Evolutionary conservation across 2,797 vertebrate species (phyloP).

Genomic region (Gymnocypris eckloni): DNA sequence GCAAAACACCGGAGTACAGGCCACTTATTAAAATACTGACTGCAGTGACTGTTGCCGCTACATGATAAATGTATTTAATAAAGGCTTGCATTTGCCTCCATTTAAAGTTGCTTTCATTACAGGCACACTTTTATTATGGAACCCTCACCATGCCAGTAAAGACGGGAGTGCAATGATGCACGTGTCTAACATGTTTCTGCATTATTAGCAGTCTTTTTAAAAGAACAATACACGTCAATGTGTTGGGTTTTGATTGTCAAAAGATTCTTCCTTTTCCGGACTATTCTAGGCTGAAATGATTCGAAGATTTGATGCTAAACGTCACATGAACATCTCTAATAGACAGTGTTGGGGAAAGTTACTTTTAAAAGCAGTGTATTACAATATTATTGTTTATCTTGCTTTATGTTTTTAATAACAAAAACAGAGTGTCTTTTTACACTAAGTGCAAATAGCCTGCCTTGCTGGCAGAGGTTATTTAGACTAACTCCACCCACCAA

Average conservation of each 20-base stretch:
- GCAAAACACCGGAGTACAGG: constrained; percentile 23
- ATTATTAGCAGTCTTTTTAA: constrained; percentile 29
- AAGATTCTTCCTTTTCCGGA: neutral
- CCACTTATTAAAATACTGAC: constrained; percentile 56
- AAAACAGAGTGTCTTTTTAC: too few relatives aligned
- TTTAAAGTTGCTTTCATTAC: constrained; percentile 78
- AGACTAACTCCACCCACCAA: too few relatives aligned
- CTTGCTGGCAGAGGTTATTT: too few relatives aligned
- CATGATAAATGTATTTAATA: constrained; percentile 82
- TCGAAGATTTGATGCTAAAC: neutral
- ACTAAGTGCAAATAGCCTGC: too few relatives aligned
- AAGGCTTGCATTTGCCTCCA: constrained; percentile 69
- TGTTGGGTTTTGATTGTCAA: constrained; percentile 17
- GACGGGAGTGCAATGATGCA: constrained; percentile 64
- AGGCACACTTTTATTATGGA: constrained; percentile 72
- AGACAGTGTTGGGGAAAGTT: neutral
- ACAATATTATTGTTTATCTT: too few relatives aligned
- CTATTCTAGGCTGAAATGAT: neutral
- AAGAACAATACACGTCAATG: constrained; percentile 30
- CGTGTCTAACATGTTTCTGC: constrained; percentile 24
- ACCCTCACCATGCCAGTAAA: constrained; percentile 50
- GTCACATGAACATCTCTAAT: neutral
- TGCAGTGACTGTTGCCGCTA: constrained; percentile 65
- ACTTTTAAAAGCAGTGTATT: neutral
- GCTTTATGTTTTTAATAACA: neutral